Base-by-base conservation (phyloP, 2,113 vertebrate genomes). In the Pterocles orientalis region DNA sequence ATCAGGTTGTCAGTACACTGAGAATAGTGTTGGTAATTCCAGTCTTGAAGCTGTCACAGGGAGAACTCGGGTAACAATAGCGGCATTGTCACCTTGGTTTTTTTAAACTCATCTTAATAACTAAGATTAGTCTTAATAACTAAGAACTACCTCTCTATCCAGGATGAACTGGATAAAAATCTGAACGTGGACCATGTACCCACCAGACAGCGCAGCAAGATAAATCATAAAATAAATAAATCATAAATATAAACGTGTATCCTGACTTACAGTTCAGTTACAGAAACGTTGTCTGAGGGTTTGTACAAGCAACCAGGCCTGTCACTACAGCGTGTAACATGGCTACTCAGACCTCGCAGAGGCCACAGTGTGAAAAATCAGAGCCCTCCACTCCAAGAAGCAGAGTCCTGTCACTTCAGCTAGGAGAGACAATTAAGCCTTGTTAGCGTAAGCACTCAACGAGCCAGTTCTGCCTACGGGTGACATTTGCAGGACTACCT, bases 121-220 rank as follows among this genome's bases (percentile, higher is more conserved):
- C 51, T 9, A 41, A 41, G 41, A 41, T 14, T 36, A 36, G 36
- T 53, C 24, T 53, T 53, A 26, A 53, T 26, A 53, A 25, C 12
- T 26, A 36, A 36, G n/a, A 14, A 50, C 24, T 23, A 8, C n/a
- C 16, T 33, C 45, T 29, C 47, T 13, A 7, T 3, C 29, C 4
- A 26, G 82, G 60, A 19, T 2, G 18, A 68, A 9, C 0, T 3
- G 16, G 68, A n/a, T 10, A 23, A 61, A 70, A 18, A 61, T 12
- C 53, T 5, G 34, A 7, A 13, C 0, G 0, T 1, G 19, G 62
- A 25, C 7, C 3, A 1, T 1, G 16, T 3, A 24, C 14, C 36
- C 28, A 33, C 4, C 45, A n/a, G 72, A 14, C 18, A 56, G 69
- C 1, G 0, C 0, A 10, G 53, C 17, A 12, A 34, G 51, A 13